Conservation (phyloP, 2,888 invertebrate genomes). For the Heliconius cydno region DNA sequence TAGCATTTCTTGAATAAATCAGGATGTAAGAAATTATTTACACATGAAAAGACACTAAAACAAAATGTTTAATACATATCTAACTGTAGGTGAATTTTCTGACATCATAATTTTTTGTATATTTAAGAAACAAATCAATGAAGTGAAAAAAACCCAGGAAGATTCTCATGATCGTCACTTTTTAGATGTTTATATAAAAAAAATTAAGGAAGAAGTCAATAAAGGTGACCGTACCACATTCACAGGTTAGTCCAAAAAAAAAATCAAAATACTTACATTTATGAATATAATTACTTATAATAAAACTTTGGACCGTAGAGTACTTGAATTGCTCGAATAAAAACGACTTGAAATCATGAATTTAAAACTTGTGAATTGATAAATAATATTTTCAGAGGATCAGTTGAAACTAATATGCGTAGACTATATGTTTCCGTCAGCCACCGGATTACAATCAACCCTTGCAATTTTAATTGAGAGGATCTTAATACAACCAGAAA, state of each 20-base stretch:
- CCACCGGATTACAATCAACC: slow-evolving; percentile 77
- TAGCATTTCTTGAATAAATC: neutral
- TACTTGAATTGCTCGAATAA: neutral
- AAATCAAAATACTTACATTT: neutral
- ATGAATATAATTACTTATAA: neutral
- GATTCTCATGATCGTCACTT: slow-evolving; percentile 83
- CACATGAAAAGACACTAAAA: too few relatives aligned
- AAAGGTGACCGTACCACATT: slow-evolving; percentile 68
- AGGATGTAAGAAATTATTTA: neutral
- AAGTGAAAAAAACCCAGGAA: slow-evolving; percentile 70
- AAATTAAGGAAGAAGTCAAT: slow-evolving; percentile 78
- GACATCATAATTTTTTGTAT: neutral
- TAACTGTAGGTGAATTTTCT: neutral
- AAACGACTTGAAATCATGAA: neutral
- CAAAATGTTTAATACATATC: neutral
- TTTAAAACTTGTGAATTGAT: neutral
- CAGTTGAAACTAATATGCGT: slow-evolving; percentile 83
- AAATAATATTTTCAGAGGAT: slow-evolving; percentile 65
- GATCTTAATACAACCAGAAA: slow-evolving; percentile 81
- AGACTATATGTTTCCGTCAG: slow-evolving; percentile 85
- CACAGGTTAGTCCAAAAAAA: slow-evolving; percentile 65
- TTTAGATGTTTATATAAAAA: slow-evolving; percentile 84
- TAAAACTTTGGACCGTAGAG: neutral
- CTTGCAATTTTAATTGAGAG: slow-evolving; percentile 81
- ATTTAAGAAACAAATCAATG: slow-evolving; percentile 77